Base-by-base conservation (phyloP, 2,888 invertebrate species). In the Standfussiana lucernea region DNA sequence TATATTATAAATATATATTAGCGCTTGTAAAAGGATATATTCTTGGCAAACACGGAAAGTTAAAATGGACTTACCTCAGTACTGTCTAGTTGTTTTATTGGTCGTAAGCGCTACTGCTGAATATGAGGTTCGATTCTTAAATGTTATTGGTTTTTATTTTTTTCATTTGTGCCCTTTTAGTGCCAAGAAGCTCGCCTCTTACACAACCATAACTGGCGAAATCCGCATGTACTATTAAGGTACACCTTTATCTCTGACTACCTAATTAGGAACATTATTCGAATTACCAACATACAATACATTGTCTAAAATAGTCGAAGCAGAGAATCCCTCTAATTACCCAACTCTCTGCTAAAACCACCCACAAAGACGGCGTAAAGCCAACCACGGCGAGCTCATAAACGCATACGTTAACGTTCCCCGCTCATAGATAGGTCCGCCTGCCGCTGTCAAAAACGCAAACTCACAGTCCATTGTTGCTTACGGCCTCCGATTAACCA, bases 401-500 rank as follows among this genome's bases (percentile, higher is more conserved):
- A 87, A 75, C 86, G 79, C 77, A 69, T 77, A 77, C 82, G 85
- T 85, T 85, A 77, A 79, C 84, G 83, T 87, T 87, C 47, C 64
- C 35, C 18, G 72, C 45, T 66, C 77, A 77, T 77, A 81, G 77
- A 87, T 85, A 84, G 75, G 50, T 47, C 45, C 40, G 50, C 47
- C 62, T 76, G 53, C 76, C 73, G 75, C 73, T 70, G 80, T 85
- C 85, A 82, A 83, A 82, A 86, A 86, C 87, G 84, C 80, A 84
- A 61, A 86, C 80, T 86, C 87, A 88, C 72, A 80, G 78, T 32
- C 85, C 81, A 89, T 89, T 88, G 90, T 89, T 89, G 80, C 85
- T 83, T 86, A 83, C 88, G 68, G 74, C 85, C 89, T 75, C 85
- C 90, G 90, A 91, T 93, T 92, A 92, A 87, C 90, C 85, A 80